Percentiles rank a stretch among this genome's conserved stretches.
Conservation (phyloP, 2,888 invertebrate genomes). For the Ethmia dodecea region DNA sequence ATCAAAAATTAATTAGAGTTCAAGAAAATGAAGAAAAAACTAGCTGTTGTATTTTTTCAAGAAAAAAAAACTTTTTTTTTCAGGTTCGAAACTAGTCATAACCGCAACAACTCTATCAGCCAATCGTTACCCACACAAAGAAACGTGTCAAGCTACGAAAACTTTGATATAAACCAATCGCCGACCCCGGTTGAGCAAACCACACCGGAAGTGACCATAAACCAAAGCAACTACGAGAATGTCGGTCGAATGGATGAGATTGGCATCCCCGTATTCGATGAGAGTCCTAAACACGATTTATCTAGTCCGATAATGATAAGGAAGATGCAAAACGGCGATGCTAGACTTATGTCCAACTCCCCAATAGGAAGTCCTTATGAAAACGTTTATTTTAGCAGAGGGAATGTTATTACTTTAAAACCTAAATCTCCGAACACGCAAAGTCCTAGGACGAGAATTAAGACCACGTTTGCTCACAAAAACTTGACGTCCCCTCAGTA, state of each 20-base stretch:
- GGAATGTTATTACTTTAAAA: slow-evolving; percentile 46
- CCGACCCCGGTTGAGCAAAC: slow-evolving; percentile 42
- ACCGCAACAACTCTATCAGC: slow-evolving; percentile 40
- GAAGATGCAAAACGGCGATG: slow-evolving; percentile 38
- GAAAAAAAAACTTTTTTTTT: no score
- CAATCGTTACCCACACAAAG: slow-evolving; percentile 53
- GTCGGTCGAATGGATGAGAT: slow-evolving; percentile 66
- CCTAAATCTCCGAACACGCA: slow-evolving; percentile 68
- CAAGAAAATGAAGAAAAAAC: no score
- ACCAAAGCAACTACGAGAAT: slow-evolving; percentile 50
- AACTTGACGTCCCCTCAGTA: slow-evolving; percentile 67
- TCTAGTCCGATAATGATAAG: slow-evolving; percentile 67
- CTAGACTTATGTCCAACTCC: slow-evolving; percentile 27
- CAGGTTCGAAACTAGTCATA: slow-evolving; percentile 72
- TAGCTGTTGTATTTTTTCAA: no score
- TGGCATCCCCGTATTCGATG: slow-evolving; percentile 59
- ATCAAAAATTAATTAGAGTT: no score
- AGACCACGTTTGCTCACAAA: slow-evolving; percentile 76
- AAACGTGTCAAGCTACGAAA: slow-evolving; percentile 74
- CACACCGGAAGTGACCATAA: slow-evolving; percentile 51
- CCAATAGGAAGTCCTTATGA: slow-evolving; percentile 77
- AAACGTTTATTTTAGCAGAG: slow-evolving; percentile 72
- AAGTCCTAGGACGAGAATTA: slow-evolving; percentile 80
- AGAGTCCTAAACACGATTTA: slow-evolving; percentile 43
- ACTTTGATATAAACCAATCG: slow-evolving; percentile 54